Conservation (phyloP, 2,888 invertebrate genomes). For the Gisinianus flammeolus region DNA sequence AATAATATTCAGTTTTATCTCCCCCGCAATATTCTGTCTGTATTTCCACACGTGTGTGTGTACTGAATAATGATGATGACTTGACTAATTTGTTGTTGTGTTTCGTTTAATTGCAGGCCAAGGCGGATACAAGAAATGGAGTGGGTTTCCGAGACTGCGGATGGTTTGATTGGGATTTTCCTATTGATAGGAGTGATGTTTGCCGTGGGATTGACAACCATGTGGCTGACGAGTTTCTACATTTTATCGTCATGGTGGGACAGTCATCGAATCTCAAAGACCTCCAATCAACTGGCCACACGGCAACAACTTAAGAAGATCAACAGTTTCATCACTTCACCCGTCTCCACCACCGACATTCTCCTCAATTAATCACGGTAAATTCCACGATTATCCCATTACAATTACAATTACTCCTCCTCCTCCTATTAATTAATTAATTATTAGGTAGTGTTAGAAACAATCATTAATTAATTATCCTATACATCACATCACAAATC, state of each 20-base stretch:
- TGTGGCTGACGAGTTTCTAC: conserved; percentile 5
- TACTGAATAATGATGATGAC: not conserved
- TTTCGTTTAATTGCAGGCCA: no score
- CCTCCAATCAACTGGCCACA: not conserved
- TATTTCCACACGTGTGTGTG: not conserved
- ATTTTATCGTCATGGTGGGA: conserved; percentile 3
- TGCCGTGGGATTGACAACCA: not conserved
- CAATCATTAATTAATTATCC: no score
- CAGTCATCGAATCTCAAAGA: not conserved
- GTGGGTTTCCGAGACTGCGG: not conserved
- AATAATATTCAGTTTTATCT: not conserved
- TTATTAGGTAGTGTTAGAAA: no score
- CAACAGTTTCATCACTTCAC: not conserved
- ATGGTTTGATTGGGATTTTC: conserved; percentile 7
- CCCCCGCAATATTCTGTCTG: not conserved
- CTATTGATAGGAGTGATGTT: not conserved
- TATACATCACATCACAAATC: no score
- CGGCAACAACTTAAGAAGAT: conserved; percentile 7
- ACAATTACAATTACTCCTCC: no score
- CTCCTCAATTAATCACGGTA: not conserved
- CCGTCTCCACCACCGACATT: not conserved
- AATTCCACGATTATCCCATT: no score
- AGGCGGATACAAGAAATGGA: no score
- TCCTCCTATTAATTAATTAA: no score
- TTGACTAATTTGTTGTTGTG: not conserved